phyloP scores from a whole-genome alignment of 2,113 vertebrate genomes.

The Pluvianellus socialis region DNA sequence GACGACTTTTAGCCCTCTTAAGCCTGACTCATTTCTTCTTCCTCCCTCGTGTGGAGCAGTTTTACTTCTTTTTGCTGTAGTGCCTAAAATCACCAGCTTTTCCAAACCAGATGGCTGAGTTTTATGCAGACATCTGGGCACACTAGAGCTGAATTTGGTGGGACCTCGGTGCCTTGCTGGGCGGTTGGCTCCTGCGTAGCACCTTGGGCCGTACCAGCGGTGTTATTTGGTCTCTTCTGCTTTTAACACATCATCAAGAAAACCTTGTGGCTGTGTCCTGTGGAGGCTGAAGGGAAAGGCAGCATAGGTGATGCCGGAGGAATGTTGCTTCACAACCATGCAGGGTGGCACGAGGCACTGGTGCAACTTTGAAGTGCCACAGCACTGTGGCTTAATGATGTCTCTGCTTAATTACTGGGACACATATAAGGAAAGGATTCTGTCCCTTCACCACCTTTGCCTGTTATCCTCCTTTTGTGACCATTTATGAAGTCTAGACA shows the following conservation, averaged over 20 bases:
- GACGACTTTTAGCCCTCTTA: not conserved
- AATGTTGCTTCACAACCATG: not conserved
- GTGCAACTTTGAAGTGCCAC: not conserved
- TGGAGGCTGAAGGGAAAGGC: not conserved
- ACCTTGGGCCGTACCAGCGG: not conserved
- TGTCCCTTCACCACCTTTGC: not conserved
- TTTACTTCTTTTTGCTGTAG: not conserved
- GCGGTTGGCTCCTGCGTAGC: not conserved
- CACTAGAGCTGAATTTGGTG: not conserved
- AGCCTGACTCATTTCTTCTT: not conserved
- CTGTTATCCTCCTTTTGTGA: not conserved
- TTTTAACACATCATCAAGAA: not conserved
- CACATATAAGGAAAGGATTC: not conserved
- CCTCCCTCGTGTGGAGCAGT: rapidly evolving
- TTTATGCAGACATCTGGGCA: not conserved
- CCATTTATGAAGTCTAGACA: not conserved
- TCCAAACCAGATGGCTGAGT: not conserved
- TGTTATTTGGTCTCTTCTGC: not conserved
- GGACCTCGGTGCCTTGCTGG: not conserved
- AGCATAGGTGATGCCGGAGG: rapidly evolving
- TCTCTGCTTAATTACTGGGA: not conserved
- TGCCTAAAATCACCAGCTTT: not conserved
- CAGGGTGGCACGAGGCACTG: rapidly evolving
- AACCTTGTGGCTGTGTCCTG: not conserved
- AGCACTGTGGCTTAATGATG: not conserved